Base-by-base conservation (phyloP, 2,113 vertebrate species). In the Climacteris rufus region DNA sequence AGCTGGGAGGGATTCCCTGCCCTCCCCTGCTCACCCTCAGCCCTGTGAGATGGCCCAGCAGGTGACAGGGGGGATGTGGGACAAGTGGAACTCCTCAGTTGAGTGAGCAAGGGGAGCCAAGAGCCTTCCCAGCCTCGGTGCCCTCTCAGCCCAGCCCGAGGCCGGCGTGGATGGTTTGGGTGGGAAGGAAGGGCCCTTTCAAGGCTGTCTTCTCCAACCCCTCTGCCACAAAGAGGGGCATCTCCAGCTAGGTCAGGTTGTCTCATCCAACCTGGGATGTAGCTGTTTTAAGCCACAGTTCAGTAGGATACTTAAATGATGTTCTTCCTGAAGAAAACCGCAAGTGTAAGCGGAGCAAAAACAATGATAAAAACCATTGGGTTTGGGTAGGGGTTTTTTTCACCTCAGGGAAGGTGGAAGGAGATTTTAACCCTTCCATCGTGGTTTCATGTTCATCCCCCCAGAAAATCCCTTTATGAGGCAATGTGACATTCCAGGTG, bases 381-480 rank as follows among this genome's bases (percentile, higher is more conserved):
- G 83, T 60, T 31, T 44, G 28, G 11, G 9, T 53, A 11, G 5
- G 0, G 0, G 45, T 20, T 40, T 64, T 53, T 45, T 7, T 47
- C 33, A 13, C 13, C 22, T 15, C 6, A 5, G 39, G 64, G 52
- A 45, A 83, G 61, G 23, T 22, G 60, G 76, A 40, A 45, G 50
- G 72, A 47, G 50, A 3, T 7, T 53, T 16, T 30, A 52, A 61
- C 39, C 13, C 21, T 66, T 82, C 37, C 10, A 6, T 28, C 0
- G 0, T n/a, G 28, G 14, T 15, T 52, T 15, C 5, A 7, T 16
- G 21, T 25, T 44, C 14, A 24, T 27, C 15, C 40, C 13, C 6
- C 25, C 2, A 13, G 10, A 33, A 23, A 42, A 14, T 20, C 23
- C 27, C n/a, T 12, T n/a, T 6, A 25, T 16, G 7, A 15, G 53